Evolutionary conservation across 2,113 vertebrate genomes (phyloP).

Genomic region (Thamnophis sirtalis): DNA sequence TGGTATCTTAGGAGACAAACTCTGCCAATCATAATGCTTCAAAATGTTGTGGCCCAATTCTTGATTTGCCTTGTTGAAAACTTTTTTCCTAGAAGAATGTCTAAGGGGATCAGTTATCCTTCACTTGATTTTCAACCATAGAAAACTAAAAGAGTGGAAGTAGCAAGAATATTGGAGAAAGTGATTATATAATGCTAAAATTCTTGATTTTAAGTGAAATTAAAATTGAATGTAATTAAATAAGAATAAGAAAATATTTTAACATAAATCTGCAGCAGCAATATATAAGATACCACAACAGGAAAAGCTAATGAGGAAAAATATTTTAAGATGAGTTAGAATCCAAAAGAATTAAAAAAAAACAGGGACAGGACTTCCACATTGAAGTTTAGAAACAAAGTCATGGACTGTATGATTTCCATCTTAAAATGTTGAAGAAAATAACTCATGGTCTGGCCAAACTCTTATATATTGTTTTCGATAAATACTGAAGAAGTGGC

Average conservation of each 20-base stretch:
- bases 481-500: neutral
- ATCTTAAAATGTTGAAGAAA: neutral
- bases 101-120: neutral
- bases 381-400: neutral
- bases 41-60: neutral
- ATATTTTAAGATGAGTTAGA: neutral
- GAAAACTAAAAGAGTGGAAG: neutral
- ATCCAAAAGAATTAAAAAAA: neutral
- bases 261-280: neutral
- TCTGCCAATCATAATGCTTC: neutral
- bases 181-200: neutral
- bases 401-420: neutral
- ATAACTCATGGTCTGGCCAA: neutral
- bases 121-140: neutral
- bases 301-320: neutral
- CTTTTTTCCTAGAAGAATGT: neutral
- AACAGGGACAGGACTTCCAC: neutral
- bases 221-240: neutral
- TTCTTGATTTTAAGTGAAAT: neutral
- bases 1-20: neutral
- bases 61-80: neutral
- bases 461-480: neutral
- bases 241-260: neutral
- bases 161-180: neutral
- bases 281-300: neutral